A percentile compares a stretch with the other conserved stretches of the same genome.
Evolutionary conservation across 2,113 vertebrate species (phyloP).

Genomic region (Galemys pyrenaicus): DNA sequence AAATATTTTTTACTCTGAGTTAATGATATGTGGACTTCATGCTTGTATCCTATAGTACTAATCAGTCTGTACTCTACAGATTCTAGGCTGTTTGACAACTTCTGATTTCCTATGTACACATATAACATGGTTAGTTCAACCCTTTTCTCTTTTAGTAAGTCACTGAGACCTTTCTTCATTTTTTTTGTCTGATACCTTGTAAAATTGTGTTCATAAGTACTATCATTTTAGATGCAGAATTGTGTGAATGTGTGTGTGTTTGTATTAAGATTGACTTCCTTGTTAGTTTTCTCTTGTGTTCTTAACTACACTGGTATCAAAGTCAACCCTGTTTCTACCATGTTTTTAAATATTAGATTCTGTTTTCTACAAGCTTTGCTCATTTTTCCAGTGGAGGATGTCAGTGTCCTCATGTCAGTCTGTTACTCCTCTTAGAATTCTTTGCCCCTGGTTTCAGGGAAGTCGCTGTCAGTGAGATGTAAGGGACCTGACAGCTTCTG

Average conservation of each 20-base stretch:
- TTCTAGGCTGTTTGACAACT: not conserved
- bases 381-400: not conserved
- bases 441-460: not conserved
- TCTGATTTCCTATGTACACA: not conserved
- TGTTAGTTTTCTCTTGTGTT: not conserved
- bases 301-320: not conserved
- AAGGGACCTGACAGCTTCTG: not conserved
- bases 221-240: not conserved
- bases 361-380: not conserved
- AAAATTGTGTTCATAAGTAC: not conserved
- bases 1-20: not conserved
- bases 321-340: not conserved
- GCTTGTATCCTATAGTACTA: not conserved
- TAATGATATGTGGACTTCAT: not conserved
- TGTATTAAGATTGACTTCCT: not conserved
- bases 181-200: not conserved
- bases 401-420: not conserved
- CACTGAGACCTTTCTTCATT: not conserved
- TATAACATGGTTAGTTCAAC: not conserved
- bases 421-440: not conserved
- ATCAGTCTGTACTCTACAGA: no score
- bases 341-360: not conserved
- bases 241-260: not conserved
- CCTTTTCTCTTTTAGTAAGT: not conserved
- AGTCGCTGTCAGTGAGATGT: not conserved